Evolutionary conservation across 2,113 vertebrate species (phyloP).

Genomic region (Prolemur simus): DNA sequence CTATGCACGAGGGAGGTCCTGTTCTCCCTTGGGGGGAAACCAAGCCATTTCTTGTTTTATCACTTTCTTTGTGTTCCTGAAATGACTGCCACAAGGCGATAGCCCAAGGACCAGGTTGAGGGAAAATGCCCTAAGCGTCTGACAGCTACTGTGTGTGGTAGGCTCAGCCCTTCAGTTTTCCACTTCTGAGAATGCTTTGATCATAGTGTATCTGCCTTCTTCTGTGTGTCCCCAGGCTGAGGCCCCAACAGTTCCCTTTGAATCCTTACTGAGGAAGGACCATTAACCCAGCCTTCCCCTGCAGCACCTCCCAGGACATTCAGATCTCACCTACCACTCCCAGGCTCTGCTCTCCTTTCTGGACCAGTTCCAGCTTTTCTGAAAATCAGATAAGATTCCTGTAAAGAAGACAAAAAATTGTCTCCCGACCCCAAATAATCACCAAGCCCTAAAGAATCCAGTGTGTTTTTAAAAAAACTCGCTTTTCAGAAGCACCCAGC

Average conservation of each 20-base stretch:
- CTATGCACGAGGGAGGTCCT: neutral
- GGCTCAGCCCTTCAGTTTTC: neutral
- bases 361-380: neutral
- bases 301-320: neutral
- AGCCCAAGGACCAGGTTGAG: neutral
- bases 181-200: neutral
- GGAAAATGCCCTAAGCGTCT: neutral
- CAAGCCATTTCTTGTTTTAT: neutral
- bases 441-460: neutral
- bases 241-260: neutral
- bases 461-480: neutral
- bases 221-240: neutral
- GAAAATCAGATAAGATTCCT: neutral
- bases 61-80: neutral
- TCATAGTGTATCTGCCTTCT: neutral
- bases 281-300: neutral
- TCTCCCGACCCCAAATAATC: neutral
- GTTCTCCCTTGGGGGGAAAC: neutral
- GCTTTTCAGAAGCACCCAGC: neutral
- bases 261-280: neutral
- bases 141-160: neutral
- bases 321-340: neutral
- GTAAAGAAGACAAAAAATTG: neutral
- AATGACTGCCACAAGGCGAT: neutral
- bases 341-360: neutral